These are phyloP conservation scores for Lasius fuliginosus DNA, from an alignment of 2,888 invertebrate species.

Conservation along the genomic window DNA sequence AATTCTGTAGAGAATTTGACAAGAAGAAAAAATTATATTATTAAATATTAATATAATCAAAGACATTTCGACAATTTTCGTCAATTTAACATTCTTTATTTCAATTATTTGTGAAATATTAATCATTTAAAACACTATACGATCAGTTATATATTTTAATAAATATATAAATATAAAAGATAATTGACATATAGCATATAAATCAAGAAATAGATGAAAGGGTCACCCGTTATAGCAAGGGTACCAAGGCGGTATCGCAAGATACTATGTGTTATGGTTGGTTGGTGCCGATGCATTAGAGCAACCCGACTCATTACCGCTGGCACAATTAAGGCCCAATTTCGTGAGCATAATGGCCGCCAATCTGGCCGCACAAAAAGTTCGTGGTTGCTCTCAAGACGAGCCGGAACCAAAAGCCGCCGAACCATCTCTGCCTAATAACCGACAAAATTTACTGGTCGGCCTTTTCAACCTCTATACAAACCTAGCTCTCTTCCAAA, in stretches of 20 bases:
- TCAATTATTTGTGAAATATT: background rate
- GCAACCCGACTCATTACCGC: constrained; percentile 84
- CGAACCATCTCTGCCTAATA: constrained; percentile 79
- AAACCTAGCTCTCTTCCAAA: constrained; percentile 47
- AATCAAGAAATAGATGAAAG: background rate
- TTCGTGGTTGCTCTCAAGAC: constrained; percentile 64
- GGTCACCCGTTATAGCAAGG: constrained; percentile 79
- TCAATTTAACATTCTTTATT: background rate
- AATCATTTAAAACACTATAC: background rate
- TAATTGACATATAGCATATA: background rate
- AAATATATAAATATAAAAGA: background rate
- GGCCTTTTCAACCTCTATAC: constrained; percentile 65
- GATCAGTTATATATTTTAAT: background rate
- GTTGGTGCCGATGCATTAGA: constrained; percentile 82
- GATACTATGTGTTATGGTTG: constrained; percentile 70
- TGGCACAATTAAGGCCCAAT: constrained; percentile 85
- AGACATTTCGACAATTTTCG: background rate
- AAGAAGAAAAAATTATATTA: background rate
- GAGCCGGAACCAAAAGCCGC: constrained; percentile 74
- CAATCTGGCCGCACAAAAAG: constrained; percentile 83
- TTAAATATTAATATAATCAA: constrained; percentile 1
- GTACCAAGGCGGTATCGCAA: constrained; percentile 62
- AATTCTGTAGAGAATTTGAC: background rate
- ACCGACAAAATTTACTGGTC: constrained; percentile 79
- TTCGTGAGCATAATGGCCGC: constrained; percentile 83